Base-by-base conservation (phyloP, 2,113 vertebrate genomes). In the Alethe diademata region DNA sequence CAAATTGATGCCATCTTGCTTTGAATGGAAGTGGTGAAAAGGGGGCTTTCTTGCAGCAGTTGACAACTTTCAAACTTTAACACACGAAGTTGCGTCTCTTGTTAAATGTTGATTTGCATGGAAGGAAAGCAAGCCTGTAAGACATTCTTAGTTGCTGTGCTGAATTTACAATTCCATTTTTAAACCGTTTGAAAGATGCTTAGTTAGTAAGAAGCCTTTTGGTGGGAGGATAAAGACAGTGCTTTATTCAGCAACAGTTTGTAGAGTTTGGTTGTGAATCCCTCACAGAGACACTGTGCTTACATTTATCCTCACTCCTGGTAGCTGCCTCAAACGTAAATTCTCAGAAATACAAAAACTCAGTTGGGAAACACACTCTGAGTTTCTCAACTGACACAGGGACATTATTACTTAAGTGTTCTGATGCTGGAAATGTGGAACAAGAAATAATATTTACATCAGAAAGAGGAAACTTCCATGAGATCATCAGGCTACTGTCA, bases 111-210 rank as follows among this genome's bases (percentile, higher is more conserved):
- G 93, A 56, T 92, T 89, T 88, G 45, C 33, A 26, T 29, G 45
- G 80, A 93, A 72, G 86, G 57, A 40, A 96, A 91, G 51, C 50
- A 53, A 33, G 65, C 31, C 70, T 58, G 70, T 36, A 47, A 70
- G 88, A 94, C 36, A 42, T 82, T 91, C 84, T 93, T 90, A 90
- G 79, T 85, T 87, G 75, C 66, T 90, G 43, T 76, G 86, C 73
- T 94, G 94, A 95, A 83, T 67, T 96, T 87, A 88, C 88, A 94
- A 19, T 94, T 93, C 93, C 62, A 38, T 92, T 95, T 88, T 91
- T 94, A 96, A 94, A 94, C 47, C 8, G 0, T 71, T 93, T 95
- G 86, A 95, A 92, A 83, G 95, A 95, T 84, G 53, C 74, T 93
- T 45, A 72, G 54, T 82, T 85, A 89, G 95, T 90, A 89, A 93